phyloP scores from a whole-genome alignment of 2,797 vertebrate genomes.

The Onychomys arenicola region DNA sequence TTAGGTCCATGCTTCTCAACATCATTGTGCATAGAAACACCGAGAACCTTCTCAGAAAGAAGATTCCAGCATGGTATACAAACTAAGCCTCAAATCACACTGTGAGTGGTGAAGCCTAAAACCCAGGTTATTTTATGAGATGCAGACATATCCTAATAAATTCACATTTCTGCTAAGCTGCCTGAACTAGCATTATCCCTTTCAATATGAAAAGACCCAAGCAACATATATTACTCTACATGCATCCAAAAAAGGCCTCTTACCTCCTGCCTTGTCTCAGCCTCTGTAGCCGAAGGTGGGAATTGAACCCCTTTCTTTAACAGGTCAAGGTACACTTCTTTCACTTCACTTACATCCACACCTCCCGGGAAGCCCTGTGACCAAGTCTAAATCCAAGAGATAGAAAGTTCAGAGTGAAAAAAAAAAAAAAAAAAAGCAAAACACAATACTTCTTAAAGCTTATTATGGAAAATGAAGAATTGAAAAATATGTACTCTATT shows the following conservation, averaged over 20 bases:
- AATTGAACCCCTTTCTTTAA: conserved; percentile 90
- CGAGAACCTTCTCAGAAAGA: not conserved
- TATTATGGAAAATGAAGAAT: not conserved
- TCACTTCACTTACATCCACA: conserved; percentile 88
- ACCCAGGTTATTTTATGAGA: not conserved
- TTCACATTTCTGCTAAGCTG: not conserved
- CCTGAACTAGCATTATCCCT: not conserved
- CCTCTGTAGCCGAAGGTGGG: conserved; percentile 79
- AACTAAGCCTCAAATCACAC: not conserved
- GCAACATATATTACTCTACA: not conserved
- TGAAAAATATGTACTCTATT: not conserved
- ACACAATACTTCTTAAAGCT: not conserved
- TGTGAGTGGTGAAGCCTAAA: not conserved
- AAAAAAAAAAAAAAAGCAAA: not conserved
- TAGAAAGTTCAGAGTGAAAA: conserved; percentile 37
- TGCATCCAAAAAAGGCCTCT: not conserved
- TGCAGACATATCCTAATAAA: not conserved
- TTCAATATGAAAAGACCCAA: not conserved
- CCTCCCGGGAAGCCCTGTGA: conserved; percentile 86
- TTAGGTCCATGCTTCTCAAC: not conserved
- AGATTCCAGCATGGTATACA: not conserved
- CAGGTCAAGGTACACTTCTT: conserved; percentile 89
- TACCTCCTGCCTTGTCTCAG: conserved; percentile 82
- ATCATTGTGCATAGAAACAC: not conserved
- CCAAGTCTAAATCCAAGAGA: conserved; percentile 85